Base-by-base conservation (phyloP, 2,797 vertebrate genomes). In the Hydrocynus forskahlii region DNA sequence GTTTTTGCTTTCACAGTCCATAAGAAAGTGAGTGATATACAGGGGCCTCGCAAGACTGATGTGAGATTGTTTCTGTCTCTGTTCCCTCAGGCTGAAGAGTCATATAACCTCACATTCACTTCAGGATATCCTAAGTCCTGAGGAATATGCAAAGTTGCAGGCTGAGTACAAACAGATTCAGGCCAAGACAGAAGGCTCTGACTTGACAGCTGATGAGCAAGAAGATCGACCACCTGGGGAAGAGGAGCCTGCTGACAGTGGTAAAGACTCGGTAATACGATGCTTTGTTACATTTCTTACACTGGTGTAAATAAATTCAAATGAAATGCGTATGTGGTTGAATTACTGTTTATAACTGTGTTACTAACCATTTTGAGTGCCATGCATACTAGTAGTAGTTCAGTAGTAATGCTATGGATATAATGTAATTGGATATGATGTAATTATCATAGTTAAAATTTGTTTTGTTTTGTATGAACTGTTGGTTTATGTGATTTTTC, bases 141-240 rank as follows among this genome's bases (percentile, higher is more conserved):
- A 95, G 78, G 96, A 97, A 82, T 95, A 95, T 0, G 86, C 91
- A 40, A 92, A 91, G 89, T 78, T 97, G 29, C 91, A 91, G 16
- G 82, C 89, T 4, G 87, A 92, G 38, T 90, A 95, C 75, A 90
- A 89, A 14, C 89, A 93, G 81, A 95, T 91, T 78, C 93, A 94
- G 79, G 94, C 94, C 50, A 92, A 92, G 0, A 84, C 90, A 0
- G 91, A 93, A 4, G 93, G 91, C 50, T 76, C 90, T 12, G 90
- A 91, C 76, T 59, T 71, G 25, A 64, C 48, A 19, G 91, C 93
- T 7, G 92, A 90, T 13, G 90, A 89, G 0, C 87, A 88, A 0
- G 87, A 92, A 38, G 96, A 96, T 75, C 88, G 90, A 0, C 95
- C 95, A 0, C 95, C 95, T 0, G 95, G 94, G 0, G 95, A 96